Evolutionary conservation across 1,140 invertebrate species (phyloP).

Genomic region (Manduca sexta): DNA sequence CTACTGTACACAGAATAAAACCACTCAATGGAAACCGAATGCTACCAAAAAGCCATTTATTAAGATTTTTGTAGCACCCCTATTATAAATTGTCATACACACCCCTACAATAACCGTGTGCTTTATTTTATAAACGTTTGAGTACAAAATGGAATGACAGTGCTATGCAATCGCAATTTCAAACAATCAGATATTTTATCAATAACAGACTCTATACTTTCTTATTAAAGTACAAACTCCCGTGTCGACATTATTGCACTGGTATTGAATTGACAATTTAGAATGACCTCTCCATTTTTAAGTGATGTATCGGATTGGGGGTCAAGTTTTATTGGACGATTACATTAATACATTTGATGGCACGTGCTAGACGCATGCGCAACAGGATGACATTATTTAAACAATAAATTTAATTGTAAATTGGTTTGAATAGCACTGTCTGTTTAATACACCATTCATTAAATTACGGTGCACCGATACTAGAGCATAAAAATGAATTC

Average conservation of each 20-base stretch:
- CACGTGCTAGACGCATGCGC: constrained; percentile 18
- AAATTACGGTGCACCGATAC: too few relatives aligned
- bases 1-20: background rate
- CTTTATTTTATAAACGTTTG: background rate
- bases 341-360: background rate
- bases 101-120: too few relatives aligned
- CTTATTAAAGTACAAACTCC: too few relatives aligned
- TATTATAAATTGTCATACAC: background rate
- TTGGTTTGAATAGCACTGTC: constrained; percentile 9
- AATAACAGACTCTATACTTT: too few relatives aligned
- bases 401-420: constrained; percentile 59
- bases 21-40: constrained; percentile 6
- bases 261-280: too few relatives aligned
- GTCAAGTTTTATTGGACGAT: background rate
- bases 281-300: background rate
- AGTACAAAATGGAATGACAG: too few relatives aligned
- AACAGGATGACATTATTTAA: constrained; percentile 48
- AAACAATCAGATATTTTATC: too few relatives aligned
- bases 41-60: constrained; percentile 23
- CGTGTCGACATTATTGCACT: too few relatives aligned
- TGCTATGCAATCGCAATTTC: too few relatives aligned
- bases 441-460: too few relatives aligned
- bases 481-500: too few relatives aligned
- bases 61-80: constrained; percentile 12
- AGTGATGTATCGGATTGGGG: background rate